These are phyloP conservation scores for Stegana nigrithorax DNA, from an alignment of 2,888 invertebrate genomes.

Conservation along the genomic window DNA sequence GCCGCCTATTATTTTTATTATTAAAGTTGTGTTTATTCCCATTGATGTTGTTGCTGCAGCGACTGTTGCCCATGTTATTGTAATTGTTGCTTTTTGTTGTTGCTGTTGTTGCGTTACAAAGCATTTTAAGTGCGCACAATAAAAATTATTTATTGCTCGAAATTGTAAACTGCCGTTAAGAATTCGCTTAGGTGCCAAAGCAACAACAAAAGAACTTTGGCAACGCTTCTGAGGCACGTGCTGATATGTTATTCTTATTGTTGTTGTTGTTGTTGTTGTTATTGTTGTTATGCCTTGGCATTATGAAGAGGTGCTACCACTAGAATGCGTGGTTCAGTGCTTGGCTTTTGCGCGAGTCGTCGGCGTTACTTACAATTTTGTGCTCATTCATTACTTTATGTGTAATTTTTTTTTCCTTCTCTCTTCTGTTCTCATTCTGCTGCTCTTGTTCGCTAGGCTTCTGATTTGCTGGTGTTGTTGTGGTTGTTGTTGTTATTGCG, in stretches of 20 bases:
- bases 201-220: slow-evolving; percentile 16
- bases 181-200: slow-evolving; percentile 17
- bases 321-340: too few species aligned
- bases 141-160: slow-evolving; percentile 54
- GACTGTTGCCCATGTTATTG: slow-evolving; percentile 17
- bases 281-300: too few species aligned
- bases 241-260: too few species aligned
- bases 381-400: background rate
- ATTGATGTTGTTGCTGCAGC: background rate
- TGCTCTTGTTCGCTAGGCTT: too few species aligned
- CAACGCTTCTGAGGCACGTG: too few species aligned
- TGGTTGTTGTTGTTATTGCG: background rate
- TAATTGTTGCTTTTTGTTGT: slow-evolving; percentile 25
- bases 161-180: slow-evolving; percentile 31
- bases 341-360: too few species aligned
- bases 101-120: slow-evolving; percentile 40
- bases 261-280: too few species aligned
- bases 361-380: slow-evolving; percentile 7
- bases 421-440: slow-evolving; percentile 13
- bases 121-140: slow-evolving; percentile 54
- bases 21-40: background rate
- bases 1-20: slow-evolving; percentile 2
- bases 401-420: slow-evolving; percentile 5
- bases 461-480: too few species aligned
- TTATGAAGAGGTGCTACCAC: too few species aligned